Base-by-base conservation (phyloP, 2,888 invertebrate genomes). In the Cataglyphis altisquamis region DNA sequence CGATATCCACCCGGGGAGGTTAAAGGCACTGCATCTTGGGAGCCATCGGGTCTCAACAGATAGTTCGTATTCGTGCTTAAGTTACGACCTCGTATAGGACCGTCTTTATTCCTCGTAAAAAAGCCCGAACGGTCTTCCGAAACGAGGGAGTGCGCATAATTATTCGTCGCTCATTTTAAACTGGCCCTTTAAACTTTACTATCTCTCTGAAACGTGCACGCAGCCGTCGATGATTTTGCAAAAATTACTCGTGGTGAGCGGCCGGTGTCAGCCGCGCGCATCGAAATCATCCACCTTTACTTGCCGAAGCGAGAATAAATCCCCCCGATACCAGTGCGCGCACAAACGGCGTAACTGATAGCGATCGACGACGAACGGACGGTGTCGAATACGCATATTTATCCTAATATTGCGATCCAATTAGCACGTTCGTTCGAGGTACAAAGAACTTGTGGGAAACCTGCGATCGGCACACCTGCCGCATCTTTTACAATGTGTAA, bases 71-170 rank as follows among this genome's bases (percentile, higher is more conserved):
- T 90, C 90, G 88, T 86, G 86, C 84, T 83, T 90, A 90, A 90
- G 87, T 90, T 90, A 90, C 83, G 90, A 89, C 90, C 88, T 84
- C 89, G 90, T 86, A 52, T 52, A 83, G 86, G 86, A 82, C 87
- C 83, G 87, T 83, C 89, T 90, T 90, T 89, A 90, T 90, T 90
- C 89, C 88, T 90, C 90, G 90, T 90, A 90, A 90, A 90, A 90
- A 90, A 85, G 86, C 57, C 82, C 57, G 84, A 86, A 89, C 88
- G 78, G 86, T 84, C 88, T 90, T 89, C 88, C 88, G 86, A 89
- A 89, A 90, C 88, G 89, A 86, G 90, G 87, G 86, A 86, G 83
- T 66, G 84, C 84, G 89, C 89, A 90, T 90, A 90, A 90, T 90
- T 90, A 90, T 90, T 87, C 88, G 86, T 89, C 88, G 88, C 87